Evolutionary conservation across 2,113 vertebrate genomes (phyloP).

Genomic region (Pavo muticus): DNA sequence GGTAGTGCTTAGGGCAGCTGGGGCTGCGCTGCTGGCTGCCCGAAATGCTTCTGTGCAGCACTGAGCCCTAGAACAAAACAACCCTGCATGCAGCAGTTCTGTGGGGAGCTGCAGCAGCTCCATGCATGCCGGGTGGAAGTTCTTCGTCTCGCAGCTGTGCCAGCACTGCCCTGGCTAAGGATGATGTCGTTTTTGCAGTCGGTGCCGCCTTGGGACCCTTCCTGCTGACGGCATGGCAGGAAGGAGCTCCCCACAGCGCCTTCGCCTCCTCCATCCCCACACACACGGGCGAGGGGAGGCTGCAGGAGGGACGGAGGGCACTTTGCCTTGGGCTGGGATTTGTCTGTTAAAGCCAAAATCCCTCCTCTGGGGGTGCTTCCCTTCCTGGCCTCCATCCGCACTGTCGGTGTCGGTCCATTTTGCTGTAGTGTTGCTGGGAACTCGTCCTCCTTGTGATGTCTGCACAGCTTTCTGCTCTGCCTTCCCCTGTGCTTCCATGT

Average conservation of each 20-base stretch:
- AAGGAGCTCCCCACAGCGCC: background rate
- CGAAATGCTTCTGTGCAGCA: background rate
- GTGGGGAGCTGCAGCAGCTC: background rate
- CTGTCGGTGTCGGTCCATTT: background rate
- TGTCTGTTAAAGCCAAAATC: background rate
- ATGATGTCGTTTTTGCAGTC: background rate
- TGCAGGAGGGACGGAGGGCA: background rate
- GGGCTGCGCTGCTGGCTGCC: background rate
- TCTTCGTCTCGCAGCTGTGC: background rate
- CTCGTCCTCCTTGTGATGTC: background rate
- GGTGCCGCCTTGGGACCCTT: background rate
- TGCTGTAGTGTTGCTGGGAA: background rate
- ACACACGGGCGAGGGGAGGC: background rate
- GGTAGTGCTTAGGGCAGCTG: background rate
- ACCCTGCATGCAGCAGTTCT: background rate
- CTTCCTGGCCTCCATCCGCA: rapidly evolving
- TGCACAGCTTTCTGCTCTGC: background rate
- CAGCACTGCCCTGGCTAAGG: background rate
- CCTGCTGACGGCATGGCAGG: background rate
- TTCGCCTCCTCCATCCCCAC: background rate
- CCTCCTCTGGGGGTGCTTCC: background rate
- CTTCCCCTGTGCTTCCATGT: background rate
- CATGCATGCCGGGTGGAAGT: background rate
- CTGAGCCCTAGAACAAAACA: background rate
- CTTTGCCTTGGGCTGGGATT: background rate